Percentiles rank a stretch among this genome's conserved stretches.
Evolutionary conservation across 2,113 vertebrate species (phyloP).

Genomic region (Myrmecophaga tridactyla): DNA sequence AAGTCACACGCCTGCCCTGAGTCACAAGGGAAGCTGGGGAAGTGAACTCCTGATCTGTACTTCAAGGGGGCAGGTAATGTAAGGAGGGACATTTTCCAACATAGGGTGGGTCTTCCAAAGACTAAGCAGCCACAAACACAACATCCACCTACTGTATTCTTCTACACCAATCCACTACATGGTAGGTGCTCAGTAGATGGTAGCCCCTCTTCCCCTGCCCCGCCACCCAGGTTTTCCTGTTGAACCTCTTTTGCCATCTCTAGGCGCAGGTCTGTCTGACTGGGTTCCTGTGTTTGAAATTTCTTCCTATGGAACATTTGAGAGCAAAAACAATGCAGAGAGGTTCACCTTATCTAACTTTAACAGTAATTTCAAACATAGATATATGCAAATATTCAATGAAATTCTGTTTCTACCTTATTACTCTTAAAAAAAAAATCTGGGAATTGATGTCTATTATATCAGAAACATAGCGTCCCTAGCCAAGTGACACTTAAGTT

Average conservation of each 20-base stretch:
- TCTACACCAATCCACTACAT: rapidly evolving
- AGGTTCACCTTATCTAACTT: not conserved
- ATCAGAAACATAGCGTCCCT: not conserved
- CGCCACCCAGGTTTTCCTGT: not conserved
- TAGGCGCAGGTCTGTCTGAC: not conserved
- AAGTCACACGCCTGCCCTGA: not conserved
- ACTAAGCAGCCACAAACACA: too few species aligned
- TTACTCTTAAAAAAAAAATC: not conserved
- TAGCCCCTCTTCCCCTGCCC: not conserved
- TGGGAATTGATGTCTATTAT: not conserved
- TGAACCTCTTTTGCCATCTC: not conserved
- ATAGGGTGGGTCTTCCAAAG: not conserved
- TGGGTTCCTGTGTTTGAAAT: not conserved
- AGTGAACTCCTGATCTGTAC: not conserved
- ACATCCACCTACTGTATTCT: rapidly evolving
- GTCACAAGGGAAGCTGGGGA: not conserved
- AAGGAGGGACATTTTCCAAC: not conserved
- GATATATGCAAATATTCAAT: not conserved
- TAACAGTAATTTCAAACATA: not conserved
- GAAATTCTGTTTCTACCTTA: not conserved
- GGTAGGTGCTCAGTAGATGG: rapidly evolving
- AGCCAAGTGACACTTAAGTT: not conserved
- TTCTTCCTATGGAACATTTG: not conserved
- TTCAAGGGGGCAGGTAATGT: too few species aligned
- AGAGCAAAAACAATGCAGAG: not conserved